Percentiles rank a stretch among this genome's conserved stretches.
Conservation (phyloP, 2,113 vertebrate species). For the Nothoprocta pentlandii region DNA sequence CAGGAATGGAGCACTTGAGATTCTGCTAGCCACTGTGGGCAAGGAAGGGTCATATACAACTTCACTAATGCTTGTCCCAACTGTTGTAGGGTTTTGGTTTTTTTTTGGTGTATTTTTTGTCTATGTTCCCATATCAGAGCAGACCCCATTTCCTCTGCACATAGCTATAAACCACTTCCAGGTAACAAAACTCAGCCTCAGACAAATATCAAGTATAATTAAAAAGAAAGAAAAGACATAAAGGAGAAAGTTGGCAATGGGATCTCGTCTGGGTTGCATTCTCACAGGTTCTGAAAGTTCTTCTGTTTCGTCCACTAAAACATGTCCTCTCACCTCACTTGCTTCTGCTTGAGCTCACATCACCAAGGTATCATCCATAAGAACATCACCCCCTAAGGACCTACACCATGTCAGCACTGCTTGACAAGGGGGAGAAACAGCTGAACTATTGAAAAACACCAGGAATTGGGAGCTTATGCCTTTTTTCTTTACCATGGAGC, state of each 20-base stretch:
- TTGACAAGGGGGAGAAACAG: background rate
- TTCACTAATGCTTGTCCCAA: background rate
- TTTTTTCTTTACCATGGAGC: background rate
- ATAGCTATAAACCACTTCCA: background rate
- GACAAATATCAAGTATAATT: conserved; percentile 32
- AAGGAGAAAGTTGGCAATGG: conserved; percentile 19
- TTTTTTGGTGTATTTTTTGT: background rate
- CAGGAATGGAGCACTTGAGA: background rate
- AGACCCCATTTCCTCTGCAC: background rate
- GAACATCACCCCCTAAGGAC: conserved; percentile 20
- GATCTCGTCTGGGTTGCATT: conserved; percentile 25
- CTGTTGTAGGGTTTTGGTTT: background rate
- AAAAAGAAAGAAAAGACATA: conserved; percentile 40
- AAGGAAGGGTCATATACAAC: background rate
- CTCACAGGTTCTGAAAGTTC: background rate
- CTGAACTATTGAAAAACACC: background rate
- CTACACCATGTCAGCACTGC: background rate
- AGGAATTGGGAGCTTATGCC: background rate
- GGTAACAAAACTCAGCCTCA: background rate
- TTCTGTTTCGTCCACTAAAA: conserved; percentile 47
- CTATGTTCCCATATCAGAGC: background rate
- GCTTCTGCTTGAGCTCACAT: background rate
- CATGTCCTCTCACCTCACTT: conserved; percentile 5
- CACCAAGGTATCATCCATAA: background rate
- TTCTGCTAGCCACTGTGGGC: background rate